phyloP scores from a whole-genome alignment of 1,140 invertebrate species.

The Ruditapes philippinarum region DNA sequence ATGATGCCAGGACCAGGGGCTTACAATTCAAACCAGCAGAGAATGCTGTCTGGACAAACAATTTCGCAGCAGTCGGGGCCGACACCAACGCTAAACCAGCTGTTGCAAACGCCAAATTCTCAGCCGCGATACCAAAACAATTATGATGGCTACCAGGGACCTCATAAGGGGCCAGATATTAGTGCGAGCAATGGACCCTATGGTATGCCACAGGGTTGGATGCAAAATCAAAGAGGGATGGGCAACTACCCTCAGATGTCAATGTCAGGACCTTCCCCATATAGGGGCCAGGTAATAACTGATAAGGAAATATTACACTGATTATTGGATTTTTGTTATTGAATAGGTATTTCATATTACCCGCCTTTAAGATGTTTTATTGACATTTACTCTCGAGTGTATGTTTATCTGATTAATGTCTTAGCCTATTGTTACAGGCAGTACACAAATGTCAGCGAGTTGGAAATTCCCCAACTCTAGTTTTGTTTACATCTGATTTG shows the following conservation, averaged over 20 bases:
- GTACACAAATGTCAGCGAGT: conserved; percentile 33
- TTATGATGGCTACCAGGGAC: conserved; percentile 85
- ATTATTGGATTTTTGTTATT: conserved; percentile 51
- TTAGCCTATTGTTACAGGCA: conserved; percentile 31
- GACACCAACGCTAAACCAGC: conserved; percentile 96
- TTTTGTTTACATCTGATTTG: conserved; percentile 60
- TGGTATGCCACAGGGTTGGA: conserved; percentile 78
- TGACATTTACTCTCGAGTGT: conserved; percentile 52
- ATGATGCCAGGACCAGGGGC: conserved; percentile 77
- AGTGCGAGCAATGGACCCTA: conserved; percentile 67
- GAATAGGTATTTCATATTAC: conserved; percentile 67
- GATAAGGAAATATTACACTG: conserved; percentile 39
- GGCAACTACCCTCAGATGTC: conserved; percentile 79
- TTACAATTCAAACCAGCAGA: conserved; percentile 68
- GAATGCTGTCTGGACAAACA: conserved; percentile 89
- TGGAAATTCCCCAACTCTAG: conserved; percentile 49
- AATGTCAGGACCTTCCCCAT: conserved; percentile 71
- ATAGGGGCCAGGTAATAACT: conserved; percentile 78
- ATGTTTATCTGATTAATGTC: conserved; percentile 55
- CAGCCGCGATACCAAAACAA: conserved; percentile 85
- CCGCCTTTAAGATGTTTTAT: conserved; percentile 69
- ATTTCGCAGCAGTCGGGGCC: conserved; percentile 92
- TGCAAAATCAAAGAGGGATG: conserved; percentile 75
- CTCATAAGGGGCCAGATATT: conserved; percentile 77
- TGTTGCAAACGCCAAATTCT: conserved; percentile 93